phyloP scores from a whole-genome alignment of 1,140 invertebrate genomes.

The Prorops nasuta region DNA sequence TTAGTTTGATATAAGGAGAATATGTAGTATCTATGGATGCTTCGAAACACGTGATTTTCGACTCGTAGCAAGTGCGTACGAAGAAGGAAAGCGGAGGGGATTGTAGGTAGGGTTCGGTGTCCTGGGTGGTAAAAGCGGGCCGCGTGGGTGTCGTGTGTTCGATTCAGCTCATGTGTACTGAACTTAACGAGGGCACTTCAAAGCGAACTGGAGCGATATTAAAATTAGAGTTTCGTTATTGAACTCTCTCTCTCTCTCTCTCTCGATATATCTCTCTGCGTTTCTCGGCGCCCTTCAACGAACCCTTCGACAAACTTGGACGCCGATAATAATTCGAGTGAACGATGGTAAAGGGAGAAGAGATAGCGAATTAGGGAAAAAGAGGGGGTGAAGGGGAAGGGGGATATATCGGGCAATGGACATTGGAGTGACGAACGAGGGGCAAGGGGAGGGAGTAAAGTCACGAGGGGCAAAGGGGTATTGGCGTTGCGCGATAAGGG shows the following conservation, averaged over 20 bases:
- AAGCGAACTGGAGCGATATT: conserved; percentile 46
- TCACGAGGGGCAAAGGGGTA: conserved; percentile 35
- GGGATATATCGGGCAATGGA: conserved; percentile 8
- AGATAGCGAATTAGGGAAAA: conserved; percentile 7
- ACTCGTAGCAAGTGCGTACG: conserved; percentile 26
- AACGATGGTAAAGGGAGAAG: conserved; percentile 5
- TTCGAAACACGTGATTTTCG: conserved; percentile 3
- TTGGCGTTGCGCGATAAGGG: conserved; percentile 53
- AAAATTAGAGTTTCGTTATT: conserved; percentile 45
- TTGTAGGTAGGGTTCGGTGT: conserved; percentile 10
- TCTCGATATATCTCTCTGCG: not conserved
- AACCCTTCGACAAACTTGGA: conserved; percentile 22
- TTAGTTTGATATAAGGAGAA: too few species aligned
- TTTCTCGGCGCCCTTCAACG: conserved; percentile 17
- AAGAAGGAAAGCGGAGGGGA: too few species aligned
- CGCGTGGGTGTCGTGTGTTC: conserved; percentile 14
- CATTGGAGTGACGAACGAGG: not conserved
- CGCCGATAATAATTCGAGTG: conserved; percentile 39
- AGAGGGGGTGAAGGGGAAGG: conserved; percentile 8
- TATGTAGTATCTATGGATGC: too few species aligned
- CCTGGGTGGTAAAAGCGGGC: conserved; percentile 25
- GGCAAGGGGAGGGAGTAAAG: conserved; percentile 1
- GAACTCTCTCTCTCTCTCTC: conserved; percentile 9
- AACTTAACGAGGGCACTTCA: conserved; percentile 41
- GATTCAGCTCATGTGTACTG: conserved; percentile 25